phyloP scores from a whole-genome alignment of 2,797 vertebrate species.

The Macroramphosus scolopax region DNA sequence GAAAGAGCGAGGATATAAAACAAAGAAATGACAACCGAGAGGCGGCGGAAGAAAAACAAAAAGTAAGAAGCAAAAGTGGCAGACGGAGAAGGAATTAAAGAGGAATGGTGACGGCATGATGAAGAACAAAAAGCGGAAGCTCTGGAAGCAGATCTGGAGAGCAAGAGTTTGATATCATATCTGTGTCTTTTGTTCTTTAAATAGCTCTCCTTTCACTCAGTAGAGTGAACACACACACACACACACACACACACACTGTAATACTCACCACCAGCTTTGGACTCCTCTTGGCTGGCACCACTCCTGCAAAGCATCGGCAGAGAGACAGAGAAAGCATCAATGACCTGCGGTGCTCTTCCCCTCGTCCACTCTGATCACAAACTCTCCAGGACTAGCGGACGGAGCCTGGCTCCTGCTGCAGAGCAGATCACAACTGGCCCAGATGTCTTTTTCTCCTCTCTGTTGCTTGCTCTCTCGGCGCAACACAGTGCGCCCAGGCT shows the following conservation, averaged over 20 bases:
- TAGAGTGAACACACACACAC: slow-evolving; percentile 24
- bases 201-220: slow-evolving; percentile 46
- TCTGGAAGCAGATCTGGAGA: slow-evolving; percentile 22
- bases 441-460: slow-evolving; percentile 28
- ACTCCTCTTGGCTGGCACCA: slow-evolving; percentile 96
- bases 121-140: slow-evolving; percentile 15
- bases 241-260: slow-evolving; percentile 37
- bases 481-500: slow-evolving; percentile 60
- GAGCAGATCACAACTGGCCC: slow-evolving; percentile 46
- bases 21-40: slow-evolving; percentile 25
- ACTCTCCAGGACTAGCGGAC: slow-evolving; percentile 39
- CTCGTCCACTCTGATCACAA: slow-evolving; percentile 68
- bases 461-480: slow-evolving; percentile 50
- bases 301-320: slow-evolving; percentile 94
- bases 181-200: slow-evolving; percentile 59
- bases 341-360: slow-evolving; percentile 79
- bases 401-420: slow-evolving; percentile 49
- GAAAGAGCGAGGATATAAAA: slow-evolving; percentile 15
- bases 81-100: slow-evolving; percentile 28
- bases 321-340: slow-evolving; percentile 85
- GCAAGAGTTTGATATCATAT: slow-evolving; percentile 38
- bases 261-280: slow-evolving; percentile 99
- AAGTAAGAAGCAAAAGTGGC: slow-evolving; percentile 24
- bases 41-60: slow-evolving; percentile 9
- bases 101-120: slow-evolving; percentile 12